Base-by-base conservation (phyloP, 2,797 vertebrate species). In the Liparis tanakae region DNA sequence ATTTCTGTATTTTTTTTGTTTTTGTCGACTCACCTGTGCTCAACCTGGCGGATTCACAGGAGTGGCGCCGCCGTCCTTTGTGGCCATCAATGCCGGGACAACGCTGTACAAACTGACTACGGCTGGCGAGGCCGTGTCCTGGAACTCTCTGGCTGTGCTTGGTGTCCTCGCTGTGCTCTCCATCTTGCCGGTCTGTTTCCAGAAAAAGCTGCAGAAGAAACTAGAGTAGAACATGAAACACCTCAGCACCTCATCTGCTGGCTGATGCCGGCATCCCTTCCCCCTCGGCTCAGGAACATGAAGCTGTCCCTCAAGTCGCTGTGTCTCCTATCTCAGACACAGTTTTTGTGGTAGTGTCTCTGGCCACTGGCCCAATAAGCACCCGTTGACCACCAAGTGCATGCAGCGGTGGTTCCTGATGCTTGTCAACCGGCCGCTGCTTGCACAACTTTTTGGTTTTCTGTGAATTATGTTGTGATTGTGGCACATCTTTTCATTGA, bases 101-200 rank as follows among this genome's bases (percentile, higher is more conserved):
- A 99, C 98, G 6, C 90, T 99, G 41, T 99, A 99, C 92, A 98
- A 99, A 83, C 96, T 99, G 84, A 98, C 98, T 58, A 99, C 98
- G 65, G 98, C 98, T 0, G 98, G 98, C 5, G 98, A 99, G 91
- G 98, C 98, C 0, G 97, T 99, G 86, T 99, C 98, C 90, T 99
- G 97, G 98, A 96, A 97, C 93, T 99, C 98, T 67, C 93, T 99
- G 69, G 95, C 96, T 56, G 92, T 99, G 80, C 95, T 99, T 9
- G 98, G 96, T 63, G 79, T 98, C 17, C 94, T 99, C 48, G 98
- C 98, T 1, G 91, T 97, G 67, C 94, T 99, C 67, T 98, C 98
- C 54, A 97, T 99, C 87, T 84, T 99, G 65, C 98, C 98, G 7
- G 97, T 98, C 72, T 94, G 97, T 85, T 98, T 98, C 90, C 97